Evolutionary conservation across 1,140 invertebrate genomes (phyloP).

Genomic region (Bombus pyrosoma): DNA sequence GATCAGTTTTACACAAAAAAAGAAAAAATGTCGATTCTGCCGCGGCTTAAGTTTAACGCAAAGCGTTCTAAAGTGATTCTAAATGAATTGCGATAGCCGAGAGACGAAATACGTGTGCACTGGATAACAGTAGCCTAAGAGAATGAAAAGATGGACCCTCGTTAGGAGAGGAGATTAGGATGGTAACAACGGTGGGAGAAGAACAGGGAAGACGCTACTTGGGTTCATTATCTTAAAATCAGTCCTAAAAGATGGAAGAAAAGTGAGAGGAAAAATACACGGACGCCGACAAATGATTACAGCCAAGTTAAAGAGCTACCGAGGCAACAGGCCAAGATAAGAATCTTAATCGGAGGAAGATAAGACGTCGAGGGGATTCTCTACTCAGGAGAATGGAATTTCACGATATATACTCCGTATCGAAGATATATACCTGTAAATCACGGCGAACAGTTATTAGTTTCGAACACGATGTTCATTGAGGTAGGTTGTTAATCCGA

Average conservation of each 20-base stretch:
- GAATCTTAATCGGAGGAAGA: constrained; percentile 1
- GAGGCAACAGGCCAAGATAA: neutral
- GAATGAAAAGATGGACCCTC: neutral
- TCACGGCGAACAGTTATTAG: neutral
- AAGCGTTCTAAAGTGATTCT: neutral
- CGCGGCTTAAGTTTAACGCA: neutral
- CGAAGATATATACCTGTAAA: neutral
- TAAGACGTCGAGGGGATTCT: neutral
- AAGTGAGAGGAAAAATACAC: neutral
- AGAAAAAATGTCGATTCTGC: neutral
- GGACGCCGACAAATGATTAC: neutral
- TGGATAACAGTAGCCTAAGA: neutral
- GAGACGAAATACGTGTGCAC: neutral
- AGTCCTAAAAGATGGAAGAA: neutral
- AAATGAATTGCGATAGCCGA: neutral
- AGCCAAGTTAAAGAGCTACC: neutral
- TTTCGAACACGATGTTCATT: neutral
- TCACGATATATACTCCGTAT: neutral
- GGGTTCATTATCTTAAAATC: neutral
- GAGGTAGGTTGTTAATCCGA: no score
- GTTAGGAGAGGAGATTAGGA: neutral
- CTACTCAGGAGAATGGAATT: neutral
- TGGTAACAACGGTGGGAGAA: neutral
- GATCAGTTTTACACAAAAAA: neutral
- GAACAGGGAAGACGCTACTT: neutral